Percentiles rank a stretch among this genome's conserved stretches.
These are phyloP conservation scores for Sturmia bella DNA, from an alignment of 2,888 invertebrate genomes.

Conservation along the genomic window DNA sequence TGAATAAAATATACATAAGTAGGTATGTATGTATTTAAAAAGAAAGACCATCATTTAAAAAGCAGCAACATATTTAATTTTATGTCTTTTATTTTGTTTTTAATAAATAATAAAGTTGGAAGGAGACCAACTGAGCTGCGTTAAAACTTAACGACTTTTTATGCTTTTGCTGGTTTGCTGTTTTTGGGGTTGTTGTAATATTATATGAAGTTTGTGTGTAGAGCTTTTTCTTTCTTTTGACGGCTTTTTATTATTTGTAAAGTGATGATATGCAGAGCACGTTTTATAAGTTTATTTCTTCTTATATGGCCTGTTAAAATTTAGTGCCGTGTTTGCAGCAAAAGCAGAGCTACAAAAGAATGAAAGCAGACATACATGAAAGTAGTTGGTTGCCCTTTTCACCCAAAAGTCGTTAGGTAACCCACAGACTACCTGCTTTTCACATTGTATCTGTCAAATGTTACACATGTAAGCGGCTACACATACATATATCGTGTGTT, in stretches of 20 bases:
- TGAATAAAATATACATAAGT: neutral
- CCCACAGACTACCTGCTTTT: too few species aligned
- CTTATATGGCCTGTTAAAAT: conserved; percentile 2
- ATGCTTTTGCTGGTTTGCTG: neutral
- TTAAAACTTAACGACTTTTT: conserved; percentile 31
- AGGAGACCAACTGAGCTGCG: conserved; percentile 16
- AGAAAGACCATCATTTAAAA: conserved; percentile 18
- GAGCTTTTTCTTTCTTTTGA: conserved; percentile 39
- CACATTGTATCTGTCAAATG: too few species aligned
- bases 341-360: conserved; percentile 4
- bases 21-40: neutral
- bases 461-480: too few species aligned
- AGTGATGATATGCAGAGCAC: conserved; percentile 54
- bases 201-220: conserved; percentile 18
- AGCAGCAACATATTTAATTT: neutral
- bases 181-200: conserved; percentile 24
- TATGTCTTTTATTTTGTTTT: neutral
- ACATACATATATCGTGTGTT: too few species aligned
- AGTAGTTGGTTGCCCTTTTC: too few species aligned
- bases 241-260: too few species aligned
- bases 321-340: conserved; percentile 15
- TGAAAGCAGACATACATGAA: too few species aligned
- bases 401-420: too few species aligned
- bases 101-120: conserved; percentile 27
- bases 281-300: conserved; percentile 47